Evolutionary conservation across 1,140 invertebrate genomes (phyloP), one percentile per base, ranked within the genome.

Genomic region (Drosophila persimilis): DNA sequence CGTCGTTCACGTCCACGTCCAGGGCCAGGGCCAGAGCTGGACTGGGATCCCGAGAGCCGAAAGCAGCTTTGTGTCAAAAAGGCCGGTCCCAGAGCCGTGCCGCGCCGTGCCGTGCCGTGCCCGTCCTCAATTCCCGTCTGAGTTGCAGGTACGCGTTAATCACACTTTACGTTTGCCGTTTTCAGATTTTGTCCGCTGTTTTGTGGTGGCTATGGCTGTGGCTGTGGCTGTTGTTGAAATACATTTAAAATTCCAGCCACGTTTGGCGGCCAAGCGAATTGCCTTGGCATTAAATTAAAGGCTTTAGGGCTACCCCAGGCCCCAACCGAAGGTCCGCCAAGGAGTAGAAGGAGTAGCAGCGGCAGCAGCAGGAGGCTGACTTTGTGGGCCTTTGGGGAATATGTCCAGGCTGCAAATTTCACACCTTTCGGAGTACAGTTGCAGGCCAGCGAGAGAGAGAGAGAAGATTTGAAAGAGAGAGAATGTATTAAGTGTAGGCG

Each of bases 131-230:
- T 45, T 72, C 60, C 55, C 56, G 60, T 55, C 64, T 63, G 56
- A 77, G 79, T 62, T 54, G 74, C 79, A 84, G 80, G 80, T 83
- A 83, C 79, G 79, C 79, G 79, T 83, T 83, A 83, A 83, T 83
- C 79, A 83, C 79, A 83, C 79, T 83, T 83, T 83, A 73, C 63
- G 79, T 61, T 75, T 58, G 80, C 61, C 70, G 79, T 48, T 83
- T 73, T 77, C 66, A 47, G 66, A 73, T 77, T 67, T 54, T 51
- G 35, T 39, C 35, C 35, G 35, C 35, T 4, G 35, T 39, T 39
- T 31, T 39, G 35, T 39, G 35, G 35, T 13, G 35, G 35, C 31
- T 35, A 0, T 35, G 31, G 8, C 31, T 35, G 8, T 13, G 11
- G 11, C 35, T 39, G 11, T 3, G 35, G 3, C 35, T 72, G 54